Evolutionary conservation across 2,113 vertebrate genomes (phyloP), one percentile per base, ranked within the genome.

Genomic region (Hyperopisus bebe): DNA sequence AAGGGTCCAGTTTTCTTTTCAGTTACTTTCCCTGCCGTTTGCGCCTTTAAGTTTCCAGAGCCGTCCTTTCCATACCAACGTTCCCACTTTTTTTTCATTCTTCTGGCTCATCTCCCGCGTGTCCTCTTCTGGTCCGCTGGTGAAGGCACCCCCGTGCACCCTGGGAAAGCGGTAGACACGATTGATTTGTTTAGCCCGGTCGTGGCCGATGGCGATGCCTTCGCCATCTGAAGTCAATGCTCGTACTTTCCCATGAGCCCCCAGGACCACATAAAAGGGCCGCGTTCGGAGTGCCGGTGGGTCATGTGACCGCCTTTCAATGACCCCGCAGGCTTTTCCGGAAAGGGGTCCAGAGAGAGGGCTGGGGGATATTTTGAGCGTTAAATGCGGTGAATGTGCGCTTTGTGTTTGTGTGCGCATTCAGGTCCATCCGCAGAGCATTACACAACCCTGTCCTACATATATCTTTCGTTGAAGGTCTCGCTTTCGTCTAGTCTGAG

Each of bases 161-260:
- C 88, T 74, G 82, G 82, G 82, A 84, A 84, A 44, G 44, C 9
- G 8, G 19, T 3, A 84, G 70, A n/a, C 82, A 6, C 6, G 5
- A 24, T 55, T 31, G 9, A 39, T 70, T 31, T 47, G 48, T 74
- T 87, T n/a, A n/a, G 39, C 48, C 74, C 47, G 17, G 27, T 90
- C 82, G 21, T 48, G 8, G 31, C 48, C 13, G 66, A 90, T 9
- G 35, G 47, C 50, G 47, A 44, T 24, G 46, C 24, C 46, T 27
- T 51, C 86, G n/a, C 24, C 66, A 3, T 53, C 31, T 77, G 46
- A 55, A 87, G 47, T 90, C 89, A 35, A 24, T 35, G 15, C 80
- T 62, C 35, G 47, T 90, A 39, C 84, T 77, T 90, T 90, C 85
- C 62, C 84, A 90, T 87, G 89, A 90, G 85, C 85, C 89, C 84